Conservation (phyloP, 1,140 invertebrate genomes). For the Anagrus nilaparvatae region DNA sequence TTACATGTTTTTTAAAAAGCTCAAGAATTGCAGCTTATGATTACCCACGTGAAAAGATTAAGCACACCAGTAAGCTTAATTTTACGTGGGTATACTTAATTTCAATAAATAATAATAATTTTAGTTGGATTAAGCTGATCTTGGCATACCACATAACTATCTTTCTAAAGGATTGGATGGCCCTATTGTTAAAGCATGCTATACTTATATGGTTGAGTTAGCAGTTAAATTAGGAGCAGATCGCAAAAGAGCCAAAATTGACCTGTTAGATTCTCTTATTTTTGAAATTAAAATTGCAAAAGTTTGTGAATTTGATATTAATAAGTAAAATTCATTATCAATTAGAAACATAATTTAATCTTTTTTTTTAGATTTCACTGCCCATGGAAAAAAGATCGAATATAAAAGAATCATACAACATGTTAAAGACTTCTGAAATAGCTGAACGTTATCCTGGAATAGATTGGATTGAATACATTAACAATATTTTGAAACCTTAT, state of each 20-base stretch:
- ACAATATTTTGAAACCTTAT: constrained; percentile 55
- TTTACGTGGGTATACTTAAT: too few relatives aligned
- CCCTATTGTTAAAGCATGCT: constrained; percentile 68
- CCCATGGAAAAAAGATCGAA: constrained; percentile 86
- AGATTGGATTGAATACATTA: constrained; percentile 74
- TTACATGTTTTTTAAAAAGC: too few relatives aligned
- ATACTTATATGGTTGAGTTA: constrained; percentile 78
- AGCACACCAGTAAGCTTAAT: too few relatives aligned
- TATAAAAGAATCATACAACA: constrained; percentile 82
- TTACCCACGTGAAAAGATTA: too few relatives aligned
- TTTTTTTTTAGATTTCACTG: constrained; percentile 74
- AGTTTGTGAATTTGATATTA: too few relatives aligned
- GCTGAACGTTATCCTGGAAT: constrained; percentile 63
- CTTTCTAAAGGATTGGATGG: constrained; percentile 73
- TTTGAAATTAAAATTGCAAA: too few relatives aligned
- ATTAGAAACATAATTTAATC: too few relatives aligned
- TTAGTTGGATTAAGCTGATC: not conserved
- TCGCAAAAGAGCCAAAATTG: constrained; percentile 51
- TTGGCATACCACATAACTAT: constrained; percentile 62
- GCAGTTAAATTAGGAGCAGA: constrained; percentile 80
- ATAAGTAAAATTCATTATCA: too few relatives aligned
- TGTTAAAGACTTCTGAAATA: constrained; percentile 70
- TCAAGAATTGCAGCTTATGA: too few relatives aligned
- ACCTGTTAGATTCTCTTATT: constrained; percentile 72
- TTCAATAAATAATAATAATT: too few relatives aligned